phyloP scores from a whole-genome alignment of 53 echinoderm and acorn worm genomes.

The Mesocentrotus franciscanus region DNA sequence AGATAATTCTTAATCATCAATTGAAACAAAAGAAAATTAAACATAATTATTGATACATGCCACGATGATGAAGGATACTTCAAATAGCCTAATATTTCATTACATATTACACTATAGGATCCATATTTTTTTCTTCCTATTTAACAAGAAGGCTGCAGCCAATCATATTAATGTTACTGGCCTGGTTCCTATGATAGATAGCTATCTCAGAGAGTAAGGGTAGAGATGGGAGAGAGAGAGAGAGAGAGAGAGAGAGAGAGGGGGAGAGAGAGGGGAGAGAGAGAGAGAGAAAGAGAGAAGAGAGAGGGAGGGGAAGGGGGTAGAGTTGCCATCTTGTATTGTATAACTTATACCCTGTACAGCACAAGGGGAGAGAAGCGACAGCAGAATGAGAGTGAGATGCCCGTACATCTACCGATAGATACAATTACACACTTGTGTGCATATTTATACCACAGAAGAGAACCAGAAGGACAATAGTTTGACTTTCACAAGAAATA shows the following conservation, averaged over 20 bases:
- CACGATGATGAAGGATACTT: not conserved
- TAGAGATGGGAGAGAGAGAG: not conserved
- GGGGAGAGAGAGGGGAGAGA: not conserved
- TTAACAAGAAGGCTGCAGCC: too few species aligned
- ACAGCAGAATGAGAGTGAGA: not conserved
- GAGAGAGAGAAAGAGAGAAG: not conserved
- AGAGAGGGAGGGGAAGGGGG: not conserved
- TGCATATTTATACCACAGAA: not conserved
- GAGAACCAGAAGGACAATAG: not conserved
- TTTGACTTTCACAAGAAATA: not conserved
- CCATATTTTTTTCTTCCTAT: not conserved
- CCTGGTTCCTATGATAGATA: not conserved
- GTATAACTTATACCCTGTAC: constrained; percentile 27
- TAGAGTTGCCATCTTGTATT: not conserved
- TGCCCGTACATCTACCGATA: constrained; percentile 3
- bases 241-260: not conserved
- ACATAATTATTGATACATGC: not conserved
- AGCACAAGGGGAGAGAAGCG: not conserved
- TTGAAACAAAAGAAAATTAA: constrained; percentile 2
- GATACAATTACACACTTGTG: not conserved
- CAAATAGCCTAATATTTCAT: not conserved
- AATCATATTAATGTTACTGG: not conserved
- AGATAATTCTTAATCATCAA: constrained; percentile 9
- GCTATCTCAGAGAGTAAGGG: not conserved
- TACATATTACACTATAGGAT: not conserved